These are phyloP conservation scores for Gambusia yucatana DNA, from an alignment of 2,797 vertebrate genomes.

Conservation along the genomic window DNA sequence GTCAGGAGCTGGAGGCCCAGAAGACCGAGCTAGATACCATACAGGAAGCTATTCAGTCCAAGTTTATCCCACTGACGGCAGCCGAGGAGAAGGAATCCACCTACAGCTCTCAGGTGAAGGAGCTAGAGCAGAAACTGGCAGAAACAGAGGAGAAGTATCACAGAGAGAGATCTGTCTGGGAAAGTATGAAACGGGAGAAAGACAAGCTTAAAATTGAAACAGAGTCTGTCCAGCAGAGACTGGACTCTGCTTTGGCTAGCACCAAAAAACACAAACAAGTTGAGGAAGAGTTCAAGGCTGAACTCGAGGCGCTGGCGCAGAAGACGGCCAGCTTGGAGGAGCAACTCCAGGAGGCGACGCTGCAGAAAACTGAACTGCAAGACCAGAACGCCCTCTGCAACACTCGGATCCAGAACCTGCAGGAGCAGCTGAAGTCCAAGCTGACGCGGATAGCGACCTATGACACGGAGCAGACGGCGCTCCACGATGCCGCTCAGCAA, in stretches of 20 bases:
- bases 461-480: constrained; percentile 80
- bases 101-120: constrained; percentile 77
- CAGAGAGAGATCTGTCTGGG: constrained; percentile 70
- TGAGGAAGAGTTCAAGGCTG: constrained; percentile 74
- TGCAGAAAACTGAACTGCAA: constrained; percentile 74
- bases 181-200: constrained; percentile 75
- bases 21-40: constrained; percentile 92
- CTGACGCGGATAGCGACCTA: constrained; percentile 78
- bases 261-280: constrained; percentile 75
- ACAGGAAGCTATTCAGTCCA: constrained; percentile 90
- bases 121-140: constrained; percentile 78
- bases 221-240: constrained; percentile 75
- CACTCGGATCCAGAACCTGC: constrained; percentile 74
- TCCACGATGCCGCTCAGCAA: constrained; percentile 76
- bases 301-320: constrained; percentile 75
- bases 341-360: constrained; percentile 66
- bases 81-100: constrained; percentile 85
- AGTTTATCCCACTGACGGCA: constrained; percentile 85
- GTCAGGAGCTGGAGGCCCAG: constrained; percentile 89
- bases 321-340: constrained; percentile 80
- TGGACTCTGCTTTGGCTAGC: constrained; percentile 75
- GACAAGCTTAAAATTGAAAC: constrained; percentile 80
- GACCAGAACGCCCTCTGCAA: constrained; percentile 76
- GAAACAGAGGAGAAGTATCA: constrained; percentile 76
- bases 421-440: constrained; percentile 80